These are phyloP conservation scores for Nemopilema nomurai DNA, from an alignment of 30 jellyfish, hydroid and myxozoan genomes.

Conservation along the genomic window DNA sequence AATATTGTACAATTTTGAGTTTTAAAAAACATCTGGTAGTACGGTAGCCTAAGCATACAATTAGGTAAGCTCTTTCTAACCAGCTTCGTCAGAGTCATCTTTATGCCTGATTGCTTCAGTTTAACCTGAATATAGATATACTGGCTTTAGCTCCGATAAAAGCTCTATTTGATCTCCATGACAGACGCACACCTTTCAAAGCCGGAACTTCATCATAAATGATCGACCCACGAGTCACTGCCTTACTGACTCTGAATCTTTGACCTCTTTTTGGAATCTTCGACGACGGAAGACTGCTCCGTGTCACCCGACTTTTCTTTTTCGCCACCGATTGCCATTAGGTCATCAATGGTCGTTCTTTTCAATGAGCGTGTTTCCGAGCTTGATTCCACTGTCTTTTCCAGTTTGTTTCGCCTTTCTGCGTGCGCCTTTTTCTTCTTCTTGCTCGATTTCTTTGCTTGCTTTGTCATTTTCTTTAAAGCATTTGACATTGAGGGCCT, in stretches of 20 bases:
- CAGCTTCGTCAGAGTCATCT: no score
- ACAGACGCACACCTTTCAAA: background rate
- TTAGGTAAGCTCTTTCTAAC: no score
- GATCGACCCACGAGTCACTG: background rate
- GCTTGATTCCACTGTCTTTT: background rate
- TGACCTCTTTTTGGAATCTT: slow-evolving; percentile 1
- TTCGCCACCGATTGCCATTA: slow-evolving; percentile 39
- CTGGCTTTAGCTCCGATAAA: no score
- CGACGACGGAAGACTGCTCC: background rate
- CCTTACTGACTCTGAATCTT: background rate
- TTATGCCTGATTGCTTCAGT: no score
- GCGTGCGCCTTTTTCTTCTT: background rate
- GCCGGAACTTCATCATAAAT: background rate
- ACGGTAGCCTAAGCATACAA: no score
- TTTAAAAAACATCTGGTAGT: no score
- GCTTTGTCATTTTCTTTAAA: slow-evolving; percentile 4
- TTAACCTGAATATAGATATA: no score
- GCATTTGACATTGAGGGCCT: slow-evolving; percentile 24
- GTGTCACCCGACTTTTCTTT: slow-evolving; percentile 6
- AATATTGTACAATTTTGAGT: background rate
- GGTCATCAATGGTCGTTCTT: slow-evolving; percentile 12
- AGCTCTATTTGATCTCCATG: background rate
- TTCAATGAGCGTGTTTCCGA: slow-evolving; percentile 7
- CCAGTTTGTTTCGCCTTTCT: background rate
- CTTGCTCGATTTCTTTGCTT: slow-evolving; percentile 35